phyloP scores from a whole-genome alignment of 2,888 invertebrate species.

The Lithodes maja region DNA sequence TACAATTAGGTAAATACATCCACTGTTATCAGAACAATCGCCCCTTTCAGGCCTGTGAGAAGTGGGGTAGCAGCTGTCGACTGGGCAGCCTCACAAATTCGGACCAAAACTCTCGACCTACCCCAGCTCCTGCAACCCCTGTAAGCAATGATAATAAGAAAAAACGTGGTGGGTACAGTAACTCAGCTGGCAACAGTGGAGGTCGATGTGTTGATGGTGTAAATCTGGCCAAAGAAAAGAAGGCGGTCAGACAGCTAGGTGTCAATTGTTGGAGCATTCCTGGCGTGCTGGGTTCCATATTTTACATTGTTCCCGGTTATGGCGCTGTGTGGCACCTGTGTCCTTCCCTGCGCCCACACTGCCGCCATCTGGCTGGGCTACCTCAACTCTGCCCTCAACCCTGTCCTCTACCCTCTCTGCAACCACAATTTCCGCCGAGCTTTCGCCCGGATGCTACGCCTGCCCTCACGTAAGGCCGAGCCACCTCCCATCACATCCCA shows the following conservation, averaged over 20 bases:
- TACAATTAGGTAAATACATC: too few species aligned
- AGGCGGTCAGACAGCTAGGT: constrained; percentile 79
- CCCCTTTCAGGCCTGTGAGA: constrained; percentile 39
- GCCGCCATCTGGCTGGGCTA: constrained; percentile 78
- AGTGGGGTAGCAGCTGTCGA: constrained; percentile 56
- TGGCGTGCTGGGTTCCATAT: constrained; percentile 80
- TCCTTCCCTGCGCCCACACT: constrained; percentile 75
- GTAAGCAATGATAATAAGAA: constrained; percentile 51
- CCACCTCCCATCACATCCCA: constrained; percentile 5
- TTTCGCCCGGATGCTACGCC: constrained; percentile 73
- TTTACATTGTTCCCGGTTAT: constrained; percentile 78
- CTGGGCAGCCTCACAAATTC: constrained; percentile 16
- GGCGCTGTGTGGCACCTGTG: constrained; percentile 76
- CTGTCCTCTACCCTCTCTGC: constrained; percentile 77
- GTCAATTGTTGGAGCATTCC: constrained; percentile 79
- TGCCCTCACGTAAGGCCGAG: constrained; percentile 44
- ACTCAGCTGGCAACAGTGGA: not conserved
- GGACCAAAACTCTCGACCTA: not conserved
- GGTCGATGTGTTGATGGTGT: constrained; percentile 45
- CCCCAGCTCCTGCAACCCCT: not conserved
- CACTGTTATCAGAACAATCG: constrained; percentile 58
- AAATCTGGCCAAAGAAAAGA: constrained; percentile 73
- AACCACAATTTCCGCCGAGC: constrained; percentile 76
- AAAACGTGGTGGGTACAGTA: constrained; percentile 24
- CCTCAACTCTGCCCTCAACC: constrained; percentile 77